Evolutionary conservation across 2,888 invertebrate genomes (phyloP).

Genomic region (Bhutanitis thaidina): DNA sequence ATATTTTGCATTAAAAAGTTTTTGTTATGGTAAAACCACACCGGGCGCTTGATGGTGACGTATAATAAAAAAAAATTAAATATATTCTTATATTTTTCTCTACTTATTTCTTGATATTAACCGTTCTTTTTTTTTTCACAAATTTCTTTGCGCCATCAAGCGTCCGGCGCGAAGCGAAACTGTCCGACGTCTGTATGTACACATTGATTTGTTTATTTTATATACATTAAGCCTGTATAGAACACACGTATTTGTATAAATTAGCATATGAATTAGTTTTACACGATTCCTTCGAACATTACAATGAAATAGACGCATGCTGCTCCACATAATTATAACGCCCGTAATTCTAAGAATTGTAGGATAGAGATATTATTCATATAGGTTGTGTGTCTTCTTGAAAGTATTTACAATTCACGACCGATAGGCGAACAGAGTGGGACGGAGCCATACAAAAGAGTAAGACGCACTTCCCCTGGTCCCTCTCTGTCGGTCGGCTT

Average conservation of each 20-base stretch:
- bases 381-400: not conserved
- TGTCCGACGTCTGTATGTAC: not conserved
- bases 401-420: not conserved
- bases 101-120: too few species aligned
- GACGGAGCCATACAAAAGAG: too few species aligned
- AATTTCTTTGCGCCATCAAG: not conserved
- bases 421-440: too few species aligned
- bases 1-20: not conserved
- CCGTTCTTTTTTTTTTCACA: not conserved
- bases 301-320: constrained; percentile 21
- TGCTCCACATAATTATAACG: constrained; percentile 34
- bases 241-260: constrained; percentile 57
- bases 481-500: too few species aligned
- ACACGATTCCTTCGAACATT: constrained; percentile 25
- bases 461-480: too few species aligned
- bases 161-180: not conserved
- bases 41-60: not conserved
- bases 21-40: not conserved
- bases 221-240: constrained; percentile 51
- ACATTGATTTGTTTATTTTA: not conserved
- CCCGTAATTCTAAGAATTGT: constrained; percentile 1
- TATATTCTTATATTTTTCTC: not conserved
- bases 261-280: constrained; percentile 38
- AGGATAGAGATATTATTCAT: not conserved
- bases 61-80: not conserved